Evolutionary conservation across 2,888 invertebrate species (phyloP), one percentile per base, ranked within the genome.

Genomic region (Machimus atricapillus): DNA sequence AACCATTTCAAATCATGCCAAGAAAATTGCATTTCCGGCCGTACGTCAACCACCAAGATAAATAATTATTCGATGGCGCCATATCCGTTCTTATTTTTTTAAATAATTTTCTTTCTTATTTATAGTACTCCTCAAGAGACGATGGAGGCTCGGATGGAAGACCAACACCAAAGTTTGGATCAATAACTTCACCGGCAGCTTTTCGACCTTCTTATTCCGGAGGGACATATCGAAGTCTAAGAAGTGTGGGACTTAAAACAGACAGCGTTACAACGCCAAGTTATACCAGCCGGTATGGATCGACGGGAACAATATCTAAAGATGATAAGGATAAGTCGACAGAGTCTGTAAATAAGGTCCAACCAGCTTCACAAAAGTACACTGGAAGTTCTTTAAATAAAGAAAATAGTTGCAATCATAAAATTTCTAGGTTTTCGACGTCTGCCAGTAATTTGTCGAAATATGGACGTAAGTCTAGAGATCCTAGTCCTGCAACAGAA

Each of bases 401-500:
- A 76, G 86, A 87, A 34, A 87, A 85, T 85, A 46, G 73, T 27
- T 85, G 74, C 46, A 74, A 74, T 74, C 74, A 40, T n/a, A 87
- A 87, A 46, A 58, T 78, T 14, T 87, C 87, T 9, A 23, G 86
- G 76, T 87, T 91, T 0, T 85, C 87, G 9, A 89, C 90, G 2
- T 89, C 90, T 0, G 89, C 89, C 0, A 89, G 89, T 9, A 90
- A 89, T 86, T 89, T 91, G 43, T 87, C 89, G 31, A 88, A 91
- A 88, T 92, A 91, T 88, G 91, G 90, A 6, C 87, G 90, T 0
- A 89, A 88, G 14, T 92, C 92, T 88, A 93, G 94, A 90, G 94
- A 94, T 89, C 93, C 94, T 3, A 94, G 94, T 90, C 94, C 94
- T 4, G 92, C 93, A 86, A 93, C 91, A 89, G 91, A 91, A 46